phyloP scores from a whole-genome alignment of 2,797 vertebrate species.

The Propithecus deckenii region DNA sequence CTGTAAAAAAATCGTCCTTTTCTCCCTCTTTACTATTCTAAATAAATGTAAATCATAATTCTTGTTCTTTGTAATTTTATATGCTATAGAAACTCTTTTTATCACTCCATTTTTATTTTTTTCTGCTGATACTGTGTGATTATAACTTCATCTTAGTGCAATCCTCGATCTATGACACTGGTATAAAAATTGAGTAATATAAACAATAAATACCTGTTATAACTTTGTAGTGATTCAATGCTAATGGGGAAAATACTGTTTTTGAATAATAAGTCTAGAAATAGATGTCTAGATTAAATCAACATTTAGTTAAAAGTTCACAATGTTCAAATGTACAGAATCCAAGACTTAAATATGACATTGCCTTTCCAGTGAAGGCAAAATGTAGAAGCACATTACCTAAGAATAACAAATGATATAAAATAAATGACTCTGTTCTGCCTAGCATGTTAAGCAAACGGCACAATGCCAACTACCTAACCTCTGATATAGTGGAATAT shows the following conservation, averaged over 20 bases:
- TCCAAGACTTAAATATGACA: background rate
- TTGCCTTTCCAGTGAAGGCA: background rate
- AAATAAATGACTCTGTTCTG: background rate
- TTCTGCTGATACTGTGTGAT: background rate
- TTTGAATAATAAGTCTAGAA: background rate
- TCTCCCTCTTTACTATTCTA: background rate
- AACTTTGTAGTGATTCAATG: background rate
- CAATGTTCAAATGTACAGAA: background rate
- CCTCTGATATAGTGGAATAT: background rate
- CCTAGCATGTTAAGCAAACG: slow-evolving; percentile 45
- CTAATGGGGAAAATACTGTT: background rate
- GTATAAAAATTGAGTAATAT: background rate
- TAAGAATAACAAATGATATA: slow-evolving; percentile 44
- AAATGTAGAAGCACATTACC: background rate
- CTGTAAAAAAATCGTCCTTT: background rate
- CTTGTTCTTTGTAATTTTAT: background rate
- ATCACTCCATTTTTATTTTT: background rate
- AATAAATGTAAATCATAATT: background rate
- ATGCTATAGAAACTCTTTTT: background rate
- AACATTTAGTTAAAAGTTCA: background rate
- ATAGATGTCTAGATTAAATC: background rate
- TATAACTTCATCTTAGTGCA: background rate
- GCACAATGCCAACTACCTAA: background rate
- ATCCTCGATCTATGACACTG: background rate
- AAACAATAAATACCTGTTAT: background rate